A percentile compares a stretch with the other conserved stretches of the same genome.
Conservation (phyloP, 2,888 invertebrate species). For the Malthinus seriepunctatus region DNA sequence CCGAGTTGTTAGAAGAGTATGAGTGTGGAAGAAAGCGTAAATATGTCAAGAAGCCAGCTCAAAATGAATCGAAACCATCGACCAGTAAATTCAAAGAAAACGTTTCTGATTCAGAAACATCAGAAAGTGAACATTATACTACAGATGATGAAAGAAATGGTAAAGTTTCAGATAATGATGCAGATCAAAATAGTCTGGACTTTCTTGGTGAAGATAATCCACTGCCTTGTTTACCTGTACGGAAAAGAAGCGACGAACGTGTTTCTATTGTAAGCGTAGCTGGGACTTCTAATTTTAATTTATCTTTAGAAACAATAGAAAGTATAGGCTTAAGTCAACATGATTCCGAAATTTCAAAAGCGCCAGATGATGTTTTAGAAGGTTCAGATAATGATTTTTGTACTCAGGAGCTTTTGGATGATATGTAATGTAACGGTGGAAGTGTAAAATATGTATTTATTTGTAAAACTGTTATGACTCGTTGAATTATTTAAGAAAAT, state of each 20-base stretch:
- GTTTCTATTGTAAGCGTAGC: not conserved
- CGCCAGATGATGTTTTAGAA: constrained; percentile 30
- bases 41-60: constrained; percentile 1
- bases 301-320: not conserved
- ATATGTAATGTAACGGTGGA: constrained; percentile 6
- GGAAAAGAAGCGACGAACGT: constrained; percentile 22
- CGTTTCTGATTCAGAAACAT: constrained; percentile 29
- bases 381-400: constrained; percentile 34
- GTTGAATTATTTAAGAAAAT: too few relatives aligned
- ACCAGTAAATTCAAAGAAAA: constrained; percentile 25
- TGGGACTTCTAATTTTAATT: constrained; percentile 6
- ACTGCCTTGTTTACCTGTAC: constrained; percentile 32
- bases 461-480: not conserved
- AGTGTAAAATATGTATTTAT: constrained; percentile 16
- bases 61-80: constrained; percentile 24
- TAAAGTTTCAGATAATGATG: not conserved
- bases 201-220: constrained; percentile 28
- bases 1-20: constrained; percentile 45
- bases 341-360: constrained; percentile 12
- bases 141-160: constrained; percentile 31
- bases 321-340: not conserved
- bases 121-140: constrained; percentile 27
- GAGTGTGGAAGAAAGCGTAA: constrained; percentile 26
- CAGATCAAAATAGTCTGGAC: constrained; percentile 23
- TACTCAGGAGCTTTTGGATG: constrained; percentile 45